A percentile compares a stretch with the other conserved stretches of the same genome.
phyloP scores from a whole-genome alignment of 2,113 vertebrate genomes.

The Thomomys bottae region DNA sequence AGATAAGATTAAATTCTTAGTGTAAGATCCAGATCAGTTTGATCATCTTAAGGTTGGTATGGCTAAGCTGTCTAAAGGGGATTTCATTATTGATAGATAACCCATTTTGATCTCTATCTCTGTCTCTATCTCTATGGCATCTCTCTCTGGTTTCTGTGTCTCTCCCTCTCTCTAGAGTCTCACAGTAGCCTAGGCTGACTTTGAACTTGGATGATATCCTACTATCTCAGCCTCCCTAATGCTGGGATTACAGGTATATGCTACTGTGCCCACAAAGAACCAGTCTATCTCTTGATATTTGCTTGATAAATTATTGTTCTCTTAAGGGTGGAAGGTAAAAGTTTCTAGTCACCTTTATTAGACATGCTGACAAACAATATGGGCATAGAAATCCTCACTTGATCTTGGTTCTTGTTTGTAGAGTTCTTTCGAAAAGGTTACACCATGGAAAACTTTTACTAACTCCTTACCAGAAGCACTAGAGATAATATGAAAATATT shows the following conservation, averaged over 20 bases:
- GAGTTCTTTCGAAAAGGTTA: neutral
- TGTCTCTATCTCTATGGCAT: no score
- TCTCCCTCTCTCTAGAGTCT: no score
- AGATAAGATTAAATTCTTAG: neutral
- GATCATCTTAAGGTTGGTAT: neutral
- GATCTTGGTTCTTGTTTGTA: neutral
- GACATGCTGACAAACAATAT: neutral
- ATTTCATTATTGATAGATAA: neutral
- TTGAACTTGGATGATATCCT: no score
- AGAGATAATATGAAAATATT: neutral
- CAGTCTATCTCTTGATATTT: constrained; percentile 5
- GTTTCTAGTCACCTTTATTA: neutral
- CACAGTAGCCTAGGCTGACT: no score
- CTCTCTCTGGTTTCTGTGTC: no score
- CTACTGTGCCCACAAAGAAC: neutral
- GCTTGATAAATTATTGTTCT: neutral
- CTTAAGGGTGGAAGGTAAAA: neutral
- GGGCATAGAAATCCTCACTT: neutral
- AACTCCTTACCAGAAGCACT: neutral
- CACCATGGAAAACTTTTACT: neutral
- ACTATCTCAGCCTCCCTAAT: no score
- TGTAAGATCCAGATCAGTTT: neutral
- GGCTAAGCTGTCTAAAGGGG: neutral
- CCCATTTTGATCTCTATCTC: neutral
- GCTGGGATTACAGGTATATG: no score